Percentiles rank a stretch among this genome's conserved stretches.
phyloP scores from a whole-genome alignment of 2,113 vertebrate genomes.

The Aldabrachelys gigantea region DNA sequence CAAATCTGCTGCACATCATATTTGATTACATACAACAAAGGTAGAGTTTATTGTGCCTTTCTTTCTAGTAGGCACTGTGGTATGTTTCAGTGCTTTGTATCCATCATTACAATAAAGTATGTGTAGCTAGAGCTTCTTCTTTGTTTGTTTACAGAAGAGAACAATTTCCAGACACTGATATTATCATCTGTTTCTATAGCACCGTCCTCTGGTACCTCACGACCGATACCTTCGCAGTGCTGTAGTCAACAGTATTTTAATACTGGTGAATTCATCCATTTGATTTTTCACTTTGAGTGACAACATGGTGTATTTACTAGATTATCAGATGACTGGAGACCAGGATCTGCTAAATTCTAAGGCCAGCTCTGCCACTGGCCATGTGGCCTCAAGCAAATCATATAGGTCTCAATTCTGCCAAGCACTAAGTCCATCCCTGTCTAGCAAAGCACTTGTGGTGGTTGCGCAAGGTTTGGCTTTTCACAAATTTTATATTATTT shows the following conservation, averaged over 20 bases:
- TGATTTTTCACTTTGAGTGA: not conserved
- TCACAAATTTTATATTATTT: not conserved
- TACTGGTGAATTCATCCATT: accelerated
- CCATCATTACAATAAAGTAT: slow-evolving; percentile 10
- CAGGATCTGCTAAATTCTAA: not conserved
- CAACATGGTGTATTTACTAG: not conserved
- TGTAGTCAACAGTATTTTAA: not conserved
- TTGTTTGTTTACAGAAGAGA: not conserved
- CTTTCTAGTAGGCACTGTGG: not conserved
- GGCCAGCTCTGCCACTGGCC: not conserved
- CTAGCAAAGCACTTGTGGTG: not conserved
- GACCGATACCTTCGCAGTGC: not conserved
- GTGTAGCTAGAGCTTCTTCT: not conserved
- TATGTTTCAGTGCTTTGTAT: not conserved
- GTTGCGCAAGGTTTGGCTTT: not conserved
- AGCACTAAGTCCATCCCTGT: not conserved
- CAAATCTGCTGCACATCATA: slow-evolving; percentile 9
- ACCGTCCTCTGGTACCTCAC: not conserved
- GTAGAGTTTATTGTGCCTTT: not conserved
- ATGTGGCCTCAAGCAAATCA: not conserved
- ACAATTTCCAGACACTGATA: slow-evolving; percentile 22
- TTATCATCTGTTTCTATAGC: slow-evolving; percentile 3
- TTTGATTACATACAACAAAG: slow-evolving; percentile 36
- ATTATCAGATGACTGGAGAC: not conserved
- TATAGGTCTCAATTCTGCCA: not conserved